phyloP scores from a whole-genome alignment of 2,888 invertebrate species.

The Drosophila falleni region DNA sequence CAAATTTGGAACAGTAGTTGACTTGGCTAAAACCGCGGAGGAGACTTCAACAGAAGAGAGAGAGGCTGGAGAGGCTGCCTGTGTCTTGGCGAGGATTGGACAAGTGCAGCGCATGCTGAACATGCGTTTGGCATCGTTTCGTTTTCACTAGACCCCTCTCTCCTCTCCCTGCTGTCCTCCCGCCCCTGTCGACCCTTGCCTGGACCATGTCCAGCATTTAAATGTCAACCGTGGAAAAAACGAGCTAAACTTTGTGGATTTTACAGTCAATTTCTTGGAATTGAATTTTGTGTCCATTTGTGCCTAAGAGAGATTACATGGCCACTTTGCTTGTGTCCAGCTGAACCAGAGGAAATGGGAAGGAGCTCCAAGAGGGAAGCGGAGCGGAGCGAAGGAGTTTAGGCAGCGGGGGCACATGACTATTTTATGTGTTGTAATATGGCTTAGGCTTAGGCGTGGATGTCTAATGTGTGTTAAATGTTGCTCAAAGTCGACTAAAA shows the following conservation, averaged over 20 bases:
- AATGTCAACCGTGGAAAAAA: constrained; percentile 62
- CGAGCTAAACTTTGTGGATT: constrained; percentile 52
- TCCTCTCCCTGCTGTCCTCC: background rate
- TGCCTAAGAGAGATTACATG: constrained; percentile 65
- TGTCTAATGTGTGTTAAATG: constrained; percentile 8
- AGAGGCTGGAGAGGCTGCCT: background rate
- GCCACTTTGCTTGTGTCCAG: constrained; percentile 66
- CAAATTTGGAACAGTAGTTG: constrained; percentile 81
- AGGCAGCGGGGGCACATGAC: constrained; percentile 12
- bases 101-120: constrained; percentile 78
- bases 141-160: constrained; percentile 47
- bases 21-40: constrained; percentile 11
- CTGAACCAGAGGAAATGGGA: background rate
- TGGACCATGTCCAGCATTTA: constrained; percentile 42
- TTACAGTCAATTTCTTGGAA: constrained; percentile 79
- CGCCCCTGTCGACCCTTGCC: constrained; percentile 14
- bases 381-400: background rate
- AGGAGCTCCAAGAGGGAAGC: background rate
- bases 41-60: background rate
- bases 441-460: constrained; percentile 39
- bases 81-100: constrained; percentile 32
- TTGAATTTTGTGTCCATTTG: constrained; percentile 72
- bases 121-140: constrained; percentile 81
- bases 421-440: constrained; percentile 54
- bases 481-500: background rate